Evolutionary conservation across 2,113 vertebrate species (phyloP).

Genomic region (Cynopterus brachyotis): DNA sequence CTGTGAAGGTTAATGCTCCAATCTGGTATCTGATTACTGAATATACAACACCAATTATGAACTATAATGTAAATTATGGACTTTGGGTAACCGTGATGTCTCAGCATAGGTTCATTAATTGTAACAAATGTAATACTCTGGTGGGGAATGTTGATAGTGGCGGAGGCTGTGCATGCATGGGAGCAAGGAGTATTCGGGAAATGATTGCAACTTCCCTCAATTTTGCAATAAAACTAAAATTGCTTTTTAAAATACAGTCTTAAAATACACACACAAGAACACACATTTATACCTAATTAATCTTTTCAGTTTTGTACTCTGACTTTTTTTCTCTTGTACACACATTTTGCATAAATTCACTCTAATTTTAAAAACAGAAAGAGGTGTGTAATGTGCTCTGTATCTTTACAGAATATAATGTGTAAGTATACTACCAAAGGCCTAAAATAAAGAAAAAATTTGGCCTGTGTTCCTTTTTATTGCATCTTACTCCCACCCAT

Average conservation of each 20-base stretch:
- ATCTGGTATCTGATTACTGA: conserved; percentile 83
- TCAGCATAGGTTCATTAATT: not conserved
- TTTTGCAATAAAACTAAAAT: not conserved
- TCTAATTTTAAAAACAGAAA: conserved; percentile 82
- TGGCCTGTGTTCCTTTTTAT: not conserved
- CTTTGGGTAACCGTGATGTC: not conserved
- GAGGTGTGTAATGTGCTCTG: conserved; percentile 90
- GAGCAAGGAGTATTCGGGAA: not conserved
- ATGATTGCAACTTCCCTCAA: not conserved
- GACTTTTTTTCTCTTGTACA: conserved; percentile 86
- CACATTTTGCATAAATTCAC: conserved; percentile 85
- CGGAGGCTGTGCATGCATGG: not conserved
- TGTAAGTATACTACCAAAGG: conserved; percentile 92
- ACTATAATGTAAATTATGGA: not conserved
- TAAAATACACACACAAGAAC: not conserved
- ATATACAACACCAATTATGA: not conserved
- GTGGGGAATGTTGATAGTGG: not conserved
- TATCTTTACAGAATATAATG: conserved; percentile 92
- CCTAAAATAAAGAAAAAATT: conserved; percentile 80
- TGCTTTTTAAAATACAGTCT: not conserved
- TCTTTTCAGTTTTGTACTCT: conserved; percentile 84
- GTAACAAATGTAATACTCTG: not conserved
- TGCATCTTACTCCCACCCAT: not conserved
- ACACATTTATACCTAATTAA: conserved; percentile 94
- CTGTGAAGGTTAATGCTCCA: conserved; percentile 89